phyloP scores from a whole-genome alignment of 2,113 vertebrate species.

The Poecile atricapillus region DNA sequence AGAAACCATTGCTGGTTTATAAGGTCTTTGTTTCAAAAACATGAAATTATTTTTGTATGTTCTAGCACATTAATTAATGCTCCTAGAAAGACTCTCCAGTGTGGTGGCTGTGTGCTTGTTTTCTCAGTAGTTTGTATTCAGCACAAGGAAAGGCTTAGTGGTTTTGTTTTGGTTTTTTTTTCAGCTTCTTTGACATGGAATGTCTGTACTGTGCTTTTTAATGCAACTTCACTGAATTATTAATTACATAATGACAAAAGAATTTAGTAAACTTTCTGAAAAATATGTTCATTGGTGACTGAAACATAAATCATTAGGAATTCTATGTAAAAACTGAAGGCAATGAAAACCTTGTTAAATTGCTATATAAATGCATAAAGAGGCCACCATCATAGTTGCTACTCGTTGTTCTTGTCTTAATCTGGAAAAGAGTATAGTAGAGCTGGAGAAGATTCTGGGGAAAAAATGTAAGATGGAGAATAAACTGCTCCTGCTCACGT shows the following conservation, averaged over 20 bases:
- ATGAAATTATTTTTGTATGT: background rate
- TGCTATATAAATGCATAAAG: background rate
- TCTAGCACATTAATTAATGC: background rate
- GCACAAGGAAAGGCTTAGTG: background rate
- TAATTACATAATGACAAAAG: background rate
- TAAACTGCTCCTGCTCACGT: background rate
- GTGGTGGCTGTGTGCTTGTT: background rate
- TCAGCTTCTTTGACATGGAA: background rate
- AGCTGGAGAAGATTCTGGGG: background rate
- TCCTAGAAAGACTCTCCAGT: background rate
- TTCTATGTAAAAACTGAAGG: background rate
- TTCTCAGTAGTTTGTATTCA: background rate
- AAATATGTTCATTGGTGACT: background rate
- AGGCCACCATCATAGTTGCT: background rate
- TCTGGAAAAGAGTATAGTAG: background rate
- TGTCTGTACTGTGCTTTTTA: background rate
- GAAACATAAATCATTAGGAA: background rate
- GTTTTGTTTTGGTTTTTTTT: background rate
- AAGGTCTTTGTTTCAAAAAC: background rate
- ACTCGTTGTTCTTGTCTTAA: background rate
- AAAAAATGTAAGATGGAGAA: background rate
- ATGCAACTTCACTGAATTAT: background rate
- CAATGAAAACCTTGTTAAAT: background rate
- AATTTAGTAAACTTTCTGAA: background rate
- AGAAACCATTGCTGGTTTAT: background rate